Base-by-base conservation (phyloP, 1,140 invertebrate species). In the Oryctes rhinoceros region DNA sequence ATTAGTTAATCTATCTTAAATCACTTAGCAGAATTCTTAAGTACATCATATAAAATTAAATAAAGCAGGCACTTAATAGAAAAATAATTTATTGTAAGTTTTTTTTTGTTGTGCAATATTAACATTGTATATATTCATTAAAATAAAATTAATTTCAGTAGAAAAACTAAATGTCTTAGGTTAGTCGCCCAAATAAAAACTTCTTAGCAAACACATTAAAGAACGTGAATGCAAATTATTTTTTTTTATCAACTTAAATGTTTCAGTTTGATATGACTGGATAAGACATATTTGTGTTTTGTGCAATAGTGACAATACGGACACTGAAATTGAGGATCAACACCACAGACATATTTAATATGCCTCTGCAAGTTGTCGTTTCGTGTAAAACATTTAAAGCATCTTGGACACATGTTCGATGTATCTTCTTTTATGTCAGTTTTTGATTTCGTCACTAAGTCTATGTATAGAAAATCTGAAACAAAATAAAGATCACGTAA, bases 271-370 rank as follows among this genome's bases (percentile, higher is more conserved):
- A 85, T 83, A 74, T 85, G 84, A 49, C 83, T 80, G 24, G 83
- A 79, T 37, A 85, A 78, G 30, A 84, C 82, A 35, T 86, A 85
- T 76, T 86, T 86, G 78, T 86, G 84, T 81, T 89, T 89, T 74
- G 88, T 88, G 67, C 87, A 88, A 81, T 88, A 89, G 0, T 86
- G 81, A 81, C 90, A 91, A 4, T 88, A 81, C 0, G 83, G 81
- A 81, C 91, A 91, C 76, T 89, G 87, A 84, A 91, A 91, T 80
- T 90, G 88, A 0, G 89, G 89, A 67, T 89, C 88, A 67, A 89
- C 88, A 11, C 89, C 88, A 80, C 88, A 89, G 86, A 95, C 94
- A 82, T 94, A 94, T 86, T 92, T 94, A 84, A 95, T 92, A 87
- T 96, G 95, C 13, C 94, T 76, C 24, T 81, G 81, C 53, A 86